These are phyloP conservation scores for Sebastes iracundus DNA, from an alignment of 2,797 vertebrate genomes.

Conservation along the genomic window DNA sequence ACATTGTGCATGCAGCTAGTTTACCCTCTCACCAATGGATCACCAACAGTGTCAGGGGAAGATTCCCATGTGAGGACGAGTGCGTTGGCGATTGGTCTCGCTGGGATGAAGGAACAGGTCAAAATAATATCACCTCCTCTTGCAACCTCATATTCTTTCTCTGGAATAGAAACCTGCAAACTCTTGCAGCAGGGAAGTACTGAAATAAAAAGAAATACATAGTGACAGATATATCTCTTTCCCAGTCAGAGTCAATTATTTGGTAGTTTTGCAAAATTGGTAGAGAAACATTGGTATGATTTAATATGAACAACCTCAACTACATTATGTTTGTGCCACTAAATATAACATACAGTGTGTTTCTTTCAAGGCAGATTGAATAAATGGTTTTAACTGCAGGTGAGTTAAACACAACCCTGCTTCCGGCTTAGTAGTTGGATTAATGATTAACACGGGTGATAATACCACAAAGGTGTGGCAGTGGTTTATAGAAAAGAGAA, in stretches of 20 bases:
- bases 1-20: background rate
- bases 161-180: constrained; percentile 72
- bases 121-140: constrained; percentile 72
- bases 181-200: constrained; percentile 67
- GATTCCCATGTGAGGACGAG: constrained; percentile 69
- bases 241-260: background rate
- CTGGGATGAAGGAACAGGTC: constrained; percentile 74
- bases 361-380: background rate
- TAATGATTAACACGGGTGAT: constrained; percentile 68
- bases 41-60: background rate
- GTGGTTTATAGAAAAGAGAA: constrained; percentile 21
- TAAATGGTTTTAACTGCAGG: background rate
- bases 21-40: constrained; percentile 63
- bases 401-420: background rate
- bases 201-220: constrained; percentile 45
- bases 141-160: constrained; percentile 58
- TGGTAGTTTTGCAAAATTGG: background rate
- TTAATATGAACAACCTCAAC: background rate
- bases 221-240: background rate
- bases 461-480: constrained; percentile 66
- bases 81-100: accelerated
- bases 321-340: background rate
- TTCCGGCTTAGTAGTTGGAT: constrained; percentile 36
- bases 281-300: background rate
- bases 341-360: background rate